phyloP scores from a whole-genome alignment of 2,888 invertebrate genomes.

The Alitta virens region DNA sequence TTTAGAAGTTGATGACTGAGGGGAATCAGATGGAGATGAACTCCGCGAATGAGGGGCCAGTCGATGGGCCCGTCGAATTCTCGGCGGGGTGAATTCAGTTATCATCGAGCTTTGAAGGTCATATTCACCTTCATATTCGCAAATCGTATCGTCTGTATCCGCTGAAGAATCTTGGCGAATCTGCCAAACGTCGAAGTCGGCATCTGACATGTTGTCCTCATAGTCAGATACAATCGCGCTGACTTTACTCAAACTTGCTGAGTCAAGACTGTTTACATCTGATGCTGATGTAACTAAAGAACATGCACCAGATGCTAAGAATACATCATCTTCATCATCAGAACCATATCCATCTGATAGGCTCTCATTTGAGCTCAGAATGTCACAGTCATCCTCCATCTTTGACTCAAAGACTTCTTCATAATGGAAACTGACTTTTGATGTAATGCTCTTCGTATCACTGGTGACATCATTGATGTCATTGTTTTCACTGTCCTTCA shows the following conservation, averaged over 20 bases:
- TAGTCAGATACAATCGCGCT: slow-evolving; percentile 7
- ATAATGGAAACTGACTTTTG: slow-evolving; percentile 34
- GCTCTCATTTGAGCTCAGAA: slow-evolving; percentile 1
- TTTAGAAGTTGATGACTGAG: too few relatives aligned
- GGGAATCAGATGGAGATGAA: too few relatives aligned
- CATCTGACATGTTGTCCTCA: neutral
- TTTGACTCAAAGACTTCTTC: slow-evolving; percentile 35
- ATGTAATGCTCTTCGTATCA: neutral
- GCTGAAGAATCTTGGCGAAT: slow-evolving; percentile 1
- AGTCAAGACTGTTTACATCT: neutral
- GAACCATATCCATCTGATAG: slow-evolving; percentile 4
- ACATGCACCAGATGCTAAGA: neutral
- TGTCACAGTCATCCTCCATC: slow-evolving; percentile 30
- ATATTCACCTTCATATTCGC: neutral
- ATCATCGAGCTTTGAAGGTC: too few relatives aligned
- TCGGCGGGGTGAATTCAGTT: too few relatives aligned
- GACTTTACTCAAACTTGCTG: neutral
- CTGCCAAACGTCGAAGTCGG: too few relatives aligned
- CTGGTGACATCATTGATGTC: neutral
- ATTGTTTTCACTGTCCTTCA: neutral
- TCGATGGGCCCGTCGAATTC: too few relatives aligned
- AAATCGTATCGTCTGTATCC: slow-evolving; percentile 12
- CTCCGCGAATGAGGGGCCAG: too few relatives aligned
- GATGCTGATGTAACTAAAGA: neutral
- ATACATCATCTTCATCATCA: neutral